phyloP scores from a whole-genome alignment of 2,888 invertebrate genomes.

The Anagyrus pseudococci region DNA sequence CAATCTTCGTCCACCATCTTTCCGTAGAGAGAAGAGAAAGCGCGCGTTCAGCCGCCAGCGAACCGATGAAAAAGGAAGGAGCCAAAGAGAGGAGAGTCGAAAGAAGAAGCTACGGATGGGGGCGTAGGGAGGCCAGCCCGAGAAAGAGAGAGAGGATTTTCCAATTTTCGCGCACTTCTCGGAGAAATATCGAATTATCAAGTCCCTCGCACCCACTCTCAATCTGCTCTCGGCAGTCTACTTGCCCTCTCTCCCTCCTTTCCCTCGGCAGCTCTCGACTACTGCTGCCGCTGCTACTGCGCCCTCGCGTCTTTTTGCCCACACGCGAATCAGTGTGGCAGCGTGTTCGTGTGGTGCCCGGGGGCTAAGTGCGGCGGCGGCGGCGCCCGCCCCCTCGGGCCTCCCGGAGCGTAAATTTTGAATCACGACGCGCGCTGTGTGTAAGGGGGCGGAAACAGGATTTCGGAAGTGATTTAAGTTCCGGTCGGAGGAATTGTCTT shows the following conservation, averaged over 20 bases:
- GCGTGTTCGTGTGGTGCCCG: too few relatives aligned
- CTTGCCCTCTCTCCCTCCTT: background rate
- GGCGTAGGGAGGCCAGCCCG: too few relatives aligned
- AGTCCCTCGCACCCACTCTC: background rate
- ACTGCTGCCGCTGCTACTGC: background rate
- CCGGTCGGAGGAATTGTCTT: constrained; percentile 31
- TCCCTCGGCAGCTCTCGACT: background rate
- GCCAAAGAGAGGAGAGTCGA: too few relatives aligned
- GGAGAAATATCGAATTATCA: constrained; percentile 33
- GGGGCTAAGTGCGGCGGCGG: too few relatives aligned
- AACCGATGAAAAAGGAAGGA: background rate
- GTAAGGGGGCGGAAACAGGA: constrained; percentile 34
- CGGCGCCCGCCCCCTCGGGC: too few relatives aligned
- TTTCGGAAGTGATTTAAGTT: constrained; percentile 39
- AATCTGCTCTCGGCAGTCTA: background rate
- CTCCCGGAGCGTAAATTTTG: constrained; percentile 33
- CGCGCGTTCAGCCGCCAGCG: too few relatives aligned
- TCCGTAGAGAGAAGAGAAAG: too few relatives aligned
- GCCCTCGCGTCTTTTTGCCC: background rate
- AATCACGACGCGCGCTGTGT: constrained; percentile 28
- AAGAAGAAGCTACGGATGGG: background rate
- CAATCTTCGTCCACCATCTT: constrained; percentile 14
- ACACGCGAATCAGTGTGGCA: background rate
- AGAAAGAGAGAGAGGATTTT: constrained; percentile 12
- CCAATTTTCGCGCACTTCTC: constrained; percentile 17